Percentiles rank a stretch among this genome's conserved stretches.
phyloP scores from a whole-genome alignment of 2,888 invertebrate genomes.

The Antitype chi region DNA sequence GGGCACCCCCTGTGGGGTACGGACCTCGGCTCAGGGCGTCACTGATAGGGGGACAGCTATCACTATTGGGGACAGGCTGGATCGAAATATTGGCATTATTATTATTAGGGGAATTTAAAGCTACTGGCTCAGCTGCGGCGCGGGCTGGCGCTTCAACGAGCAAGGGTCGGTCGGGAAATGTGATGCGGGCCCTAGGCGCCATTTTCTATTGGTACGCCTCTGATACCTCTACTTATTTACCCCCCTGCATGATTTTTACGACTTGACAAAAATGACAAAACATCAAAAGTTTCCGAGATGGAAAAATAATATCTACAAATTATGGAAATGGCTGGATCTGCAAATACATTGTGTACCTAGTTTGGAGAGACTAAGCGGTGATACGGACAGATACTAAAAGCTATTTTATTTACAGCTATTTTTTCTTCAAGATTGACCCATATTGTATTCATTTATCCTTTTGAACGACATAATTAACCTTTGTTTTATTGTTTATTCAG shows the following conservation, averaged over 20 bases:
- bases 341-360: neutral
- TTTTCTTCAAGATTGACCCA: neutral
- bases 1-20: no score
- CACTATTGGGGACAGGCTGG: no score
- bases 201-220: no score
- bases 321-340: neutral
- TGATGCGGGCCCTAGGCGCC: no score
- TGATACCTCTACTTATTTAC: neutral
- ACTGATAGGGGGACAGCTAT: no score
- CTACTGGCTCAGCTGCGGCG: no score
- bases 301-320: neutral
- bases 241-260: neutral
- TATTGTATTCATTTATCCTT: neutral
- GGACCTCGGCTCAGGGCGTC: no score
- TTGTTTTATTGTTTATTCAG: slow-evolving; percentile 1
- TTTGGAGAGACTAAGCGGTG: neutral
- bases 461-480: slow-evolving; percentile 25
- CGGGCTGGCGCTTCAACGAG: no score
- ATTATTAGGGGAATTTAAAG: no score
- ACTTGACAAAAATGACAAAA: neutral
- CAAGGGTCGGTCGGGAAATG: no score
- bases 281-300: neutral
- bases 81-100: no score
- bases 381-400: neutral
- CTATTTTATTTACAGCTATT: neutral